Percentiles rank a stretch among this genome's conserved stretches.
phyloP scores from a whole-genome alignment of 64 coral and sea anemone genomes.

The Platygyra sinensis region DNA sequence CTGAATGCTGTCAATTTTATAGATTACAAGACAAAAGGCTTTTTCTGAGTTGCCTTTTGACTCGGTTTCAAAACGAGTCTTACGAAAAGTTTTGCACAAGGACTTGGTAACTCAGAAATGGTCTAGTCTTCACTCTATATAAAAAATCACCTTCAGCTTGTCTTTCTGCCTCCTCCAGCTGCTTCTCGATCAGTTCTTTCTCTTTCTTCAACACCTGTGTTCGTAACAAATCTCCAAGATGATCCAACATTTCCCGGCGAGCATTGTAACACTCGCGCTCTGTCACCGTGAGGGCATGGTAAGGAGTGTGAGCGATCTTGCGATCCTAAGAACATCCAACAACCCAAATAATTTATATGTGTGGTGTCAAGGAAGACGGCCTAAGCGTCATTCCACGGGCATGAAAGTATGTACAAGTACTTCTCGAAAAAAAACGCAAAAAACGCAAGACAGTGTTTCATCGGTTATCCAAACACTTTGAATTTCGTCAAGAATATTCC shows the following conservation, averaged over 20 bases:
- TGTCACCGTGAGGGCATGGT: slow-evolving; percentile 80
- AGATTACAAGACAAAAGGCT: no score
- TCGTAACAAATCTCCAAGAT: slow-evolving; percentile 89
- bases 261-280: slow-evolving; percentile 95
- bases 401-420: no score
- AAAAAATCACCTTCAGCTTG: slow-evolving; percentile 27
- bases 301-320: slow-evolving; percentile 96
- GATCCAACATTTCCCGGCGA: slow-evolving; percentile 88
- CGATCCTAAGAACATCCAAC: slow-evolving; percentile 67
- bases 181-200: slow-evolving; percentile 96
- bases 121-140: background rate
- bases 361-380: background rate
- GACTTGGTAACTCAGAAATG: background rate
- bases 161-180: slow-evolving; percentile 65
- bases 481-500: no score
- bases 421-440: no score
- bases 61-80: no score
- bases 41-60: no score
- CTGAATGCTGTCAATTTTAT: no score
- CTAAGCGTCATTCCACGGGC: background rate
- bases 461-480: no score
- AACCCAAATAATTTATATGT: background rate
- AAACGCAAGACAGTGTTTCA: no score
- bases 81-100: background rate
- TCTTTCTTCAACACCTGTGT: slow-evolving; percentile 96